phyloP scores from a whole-genome alignment of 2,888 invertebrate species.

The Andrena chrysosceles region DNA sequence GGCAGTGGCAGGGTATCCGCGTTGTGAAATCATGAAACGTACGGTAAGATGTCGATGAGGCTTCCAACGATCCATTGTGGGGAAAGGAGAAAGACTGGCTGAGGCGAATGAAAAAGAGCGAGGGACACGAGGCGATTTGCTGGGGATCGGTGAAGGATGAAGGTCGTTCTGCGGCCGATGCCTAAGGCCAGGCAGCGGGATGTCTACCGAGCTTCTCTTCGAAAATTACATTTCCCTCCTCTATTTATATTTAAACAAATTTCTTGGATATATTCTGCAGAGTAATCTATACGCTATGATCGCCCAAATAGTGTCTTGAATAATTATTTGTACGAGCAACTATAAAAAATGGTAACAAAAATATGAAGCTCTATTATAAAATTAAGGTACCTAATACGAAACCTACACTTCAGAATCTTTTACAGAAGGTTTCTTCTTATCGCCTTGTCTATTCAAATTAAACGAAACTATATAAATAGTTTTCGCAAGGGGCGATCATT shows the following conservation, averaged over 20 bases:
- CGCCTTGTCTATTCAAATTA: no score
- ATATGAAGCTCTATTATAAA: no score
- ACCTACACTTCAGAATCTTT: no score
- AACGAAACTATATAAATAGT: no score
- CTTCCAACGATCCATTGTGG: background rate
- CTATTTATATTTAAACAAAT: background rate
- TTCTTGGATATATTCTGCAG: background rate
- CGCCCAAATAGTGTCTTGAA: no score
- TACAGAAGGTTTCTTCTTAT: no score
- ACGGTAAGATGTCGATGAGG: background rate
- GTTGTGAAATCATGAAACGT: constrained; percentile 34
- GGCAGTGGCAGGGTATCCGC: constrained; percentile 3
- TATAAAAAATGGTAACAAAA: no score
- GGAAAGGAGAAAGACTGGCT: constrained; percentile 16
- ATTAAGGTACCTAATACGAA: no score
- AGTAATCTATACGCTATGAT: no score
- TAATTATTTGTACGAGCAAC: no score
- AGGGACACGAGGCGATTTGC: constrained; percentile 39
- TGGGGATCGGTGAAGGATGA: constrained; percentile 62
- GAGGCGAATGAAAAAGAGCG: constrained; percentile 17
- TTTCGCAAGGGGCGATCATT: no score
- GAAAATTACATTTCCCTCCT: constrained; percentile 40
- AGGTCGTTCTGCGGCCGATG: constrained; percentile 54
- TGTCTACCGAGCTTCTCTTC: constrained; percentile 46
- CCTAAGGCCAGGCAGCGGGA: constrained; percentile 42